These are phyloP conservation scores for Vultur gryphus DNA, from an alignment of 2,797 vertebrate genomes.

Conservation along the genomic window DNA sequence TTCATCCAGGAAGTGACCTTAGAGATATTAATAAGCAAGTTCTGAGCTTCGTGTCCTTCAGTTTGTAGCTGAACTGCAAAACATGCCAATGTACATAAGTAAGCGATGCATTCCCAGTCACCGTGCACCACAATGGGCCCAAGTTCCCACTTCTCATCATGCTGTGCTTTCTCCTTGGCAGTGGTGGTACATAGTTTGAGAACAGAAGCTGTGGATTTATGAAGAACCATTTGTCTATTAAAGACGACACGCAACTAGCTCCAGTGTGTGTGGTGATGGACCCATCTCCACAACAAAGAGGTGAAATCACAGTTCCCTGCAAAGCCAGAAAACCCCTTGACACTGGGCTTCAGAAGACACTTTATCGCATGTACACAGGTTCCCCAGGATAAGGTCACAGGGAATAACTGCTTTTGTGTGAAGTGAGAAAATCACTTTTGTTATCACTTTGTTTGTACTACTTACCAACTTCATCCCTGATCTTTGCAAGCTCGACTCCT, in stretches of 20 bases:
- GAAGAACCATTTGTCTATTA: neutral
- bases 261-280: neutral
- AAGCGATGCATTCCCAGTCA: neutral
- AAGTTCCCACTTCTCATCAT: neutral
- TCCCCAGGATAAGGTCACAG: neutral
- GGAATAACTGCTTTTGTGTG: neutral
- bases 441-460: slow-evolving; percentile 39
- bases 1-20: neutral
- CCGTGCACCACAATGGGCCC: neutral
- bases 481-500: slow-evolving; percentile 87
- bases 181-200: neutral
- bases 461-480: slow-evolving; percentile 99
- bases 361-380: neutral
- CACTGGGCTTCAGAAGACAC: neutral
- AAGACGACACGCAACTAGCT: neutral
- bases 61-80: neutral
- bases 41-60: neutral
- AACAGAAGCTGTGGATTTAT: neutral
- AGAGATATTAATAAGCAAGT: neutral
- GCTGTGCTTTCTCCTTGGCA: neutral
- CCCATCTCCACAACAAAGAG: neutral
- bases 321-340: neutral
- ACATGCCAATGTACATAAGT: rapidly evolving
- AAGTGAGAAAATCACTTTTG: neutral
- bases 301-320: neutral